Conservation (phyloP, 2,888 invertebrate genomes). For the Eucriotettix oculatus region DNA sequence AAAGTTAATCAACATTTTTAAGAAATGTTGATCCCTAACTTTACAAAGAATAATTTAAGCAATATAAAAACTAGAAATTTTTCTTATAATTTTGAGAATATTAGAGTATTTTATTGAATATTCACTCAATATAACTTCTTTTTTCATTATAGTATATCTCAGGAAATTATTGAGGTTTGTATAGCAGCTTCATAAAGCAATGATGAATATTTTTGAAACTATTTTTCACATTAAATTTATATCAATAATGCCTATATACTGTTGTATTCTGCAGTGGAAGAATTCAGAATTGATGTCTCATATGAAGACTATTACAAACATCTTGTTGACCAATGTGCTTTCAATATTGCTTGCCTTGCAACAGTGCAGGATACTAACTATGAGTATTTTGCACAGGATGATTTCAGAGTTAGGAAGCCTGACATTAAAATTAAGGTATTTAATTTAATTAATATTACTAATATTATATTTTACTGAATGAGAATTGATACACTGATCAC, state of each 20-base stretch:
- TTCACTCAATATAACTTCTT: too few species aligned
- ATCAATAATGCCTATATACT: not conserved
- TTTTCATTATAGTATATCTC: too few species aligned
- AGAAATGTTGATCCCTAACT: too few species aligned
- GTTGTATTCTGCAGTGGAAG: conserved; percentile 31
- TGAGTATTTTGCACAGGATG: conserved; percentile 79
- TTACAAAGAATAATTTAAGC: too few species aligned
- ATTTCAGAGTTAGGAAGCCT: conserved; percentile 76
- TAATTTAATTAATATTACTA: not conserved
- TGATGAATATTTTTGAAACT: not conserved
- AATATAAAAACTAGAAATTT: too few species aligned
- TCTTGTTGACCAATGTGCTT: conserved; percentile 63
- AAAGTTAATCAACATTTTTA: too few species aligned
- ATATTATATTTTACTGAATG: not conserved
- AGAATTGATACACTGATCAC: not conserved
- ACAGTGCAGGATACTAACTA: conserved; percentile 64
- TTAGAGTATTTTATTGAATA: too few species aligned
- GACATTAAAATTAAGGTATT: conserved; percentile 57
- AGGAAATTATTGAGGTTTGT: too few species aligned
- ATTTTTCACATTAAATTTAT: not conserved
- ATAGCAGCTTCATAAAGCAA: too few species aligned
- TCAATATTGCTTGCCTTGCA: conserved; percentile 68
- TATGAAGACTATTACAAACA: conserved; percentile 65
- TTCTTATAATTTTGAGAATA: too few species aligned
- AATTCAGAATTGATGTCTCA: conserved; percentile 48